These are phyloP conservation scores for Trematomus loennbergii DNA, from an alignment of 2,113 vertebrate genomes.

Conservation along the genomic window DNA sequence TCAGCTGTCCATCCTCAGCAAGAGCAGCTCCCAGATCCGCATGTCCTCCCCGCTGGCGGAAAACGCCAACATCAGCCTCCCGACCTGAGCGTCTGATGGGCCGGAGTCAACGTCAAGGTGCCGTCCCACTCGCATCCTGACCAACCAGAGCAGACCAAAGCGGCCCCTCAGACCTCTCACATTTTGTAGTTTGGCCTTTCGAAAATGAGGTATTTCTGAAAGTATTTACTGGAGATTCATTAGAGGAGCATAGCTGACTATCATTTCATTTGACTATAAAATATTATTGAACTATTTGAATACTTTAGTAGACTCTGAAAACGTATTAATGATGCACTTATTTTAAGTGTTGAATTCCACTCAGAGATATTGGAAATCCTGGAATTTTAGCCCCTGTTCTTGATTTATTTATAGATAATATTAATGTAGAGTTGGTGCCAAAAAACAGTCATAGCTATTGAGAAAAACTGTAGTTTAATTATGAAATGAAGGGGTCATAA, in stretches of 20 bases:
- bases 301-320: constrained; percentile 13
- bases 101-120: constrained; percentile 54
- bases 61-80: constrained; percentile 89
- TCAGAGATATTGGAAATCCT: background rate
- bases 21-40: constrained; percentile 99
- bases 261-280: background rate
- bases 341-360: constrained; percentile 26
- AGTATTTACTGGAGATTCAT: constrained; percentile 43
- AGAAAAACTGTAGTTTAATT: background rate
- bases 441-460: constrained; percentile 2
- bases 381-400: background rate
- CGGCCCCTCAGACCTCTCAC: constrained; percentile 51
- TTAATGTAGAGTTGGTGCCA: constrained; percentile 18
- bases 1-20: constrained; percentile 99
- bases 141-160: constrained; percentile 72
- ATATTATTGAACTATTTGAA: background rate
- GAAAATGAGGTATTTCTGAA: constrained; percentile 38
- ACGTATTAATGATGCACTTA: constrained; percentile 25
- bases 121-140: constrained; percentile 53
- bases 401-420: constrained; percentile 18
- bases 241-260: constrained; percentile 15
- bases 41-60: constrained; percentile 97
- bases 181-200: constrained; percentile 41
- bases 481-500: constrained; percentile 42
- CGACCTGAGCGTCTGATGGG: constrained; percentile 87